Evolutionary conservation across 2,888 invertebrate genomes (phyloP).

Genomic region (Odontomyia ornata): DNA sequence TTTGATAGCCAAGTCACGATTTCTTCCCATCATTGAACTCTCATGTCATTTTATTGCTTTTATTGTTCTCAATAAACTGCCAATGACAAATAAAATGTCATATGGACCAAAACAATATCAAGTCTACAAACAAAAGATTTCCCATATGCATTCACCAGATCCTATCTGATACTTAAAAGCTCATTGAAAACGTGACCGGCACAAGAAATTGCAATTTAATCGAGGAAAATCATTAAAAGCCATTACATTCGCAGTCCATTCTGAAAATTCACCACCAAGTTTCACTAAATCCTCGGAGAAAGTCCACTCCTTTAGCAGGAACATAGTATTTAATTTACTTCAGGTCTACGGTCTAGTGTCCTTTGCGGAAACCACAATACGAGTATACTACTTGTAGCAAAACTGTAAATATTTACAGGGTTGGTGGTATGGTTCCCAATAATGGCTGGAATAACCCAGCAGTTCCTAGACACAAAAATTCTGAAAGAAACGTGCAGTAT

Average conservation of each 20-base stretch:
- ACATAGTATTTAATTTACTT: not conserved
- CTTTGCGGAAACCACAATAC: not conserved
- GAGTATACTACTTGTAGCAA: not conserved
- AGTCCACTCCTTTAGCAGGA: not conserved
- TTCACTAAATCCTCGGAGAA: not conserved
- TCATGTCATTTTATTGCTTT: too few species aligned
- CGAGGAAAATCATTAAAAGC: not conserved
- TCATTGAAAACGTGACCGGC: slow-evolving; percentile 7
- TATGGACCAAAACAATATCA: not conserved
- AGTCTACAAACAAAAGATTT: not conserved
- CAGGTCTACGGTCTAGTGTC: not conserved
- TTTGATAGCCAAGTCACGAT: too few species aligned
- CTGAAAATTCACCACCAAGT: not conserved
- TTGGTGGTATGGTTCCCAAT: not conserved
- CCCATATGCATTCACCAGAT: not conserved
- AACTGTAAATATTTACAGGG: not conserved
- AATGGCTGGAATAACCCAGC: not conserved
- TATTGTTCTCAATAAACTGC: too few species aligned
- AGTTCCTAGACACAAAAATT: not conserved
- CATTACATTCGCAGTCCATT: not conserved
- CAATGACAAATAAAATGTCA: not conserved
- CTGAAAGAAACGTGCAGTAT: not conserved
- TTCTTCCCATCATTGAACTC: too few species aligned
- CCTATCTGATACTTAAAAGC: not conserved
- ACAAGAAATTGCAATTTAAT: not conserved